Percentiles rank a stretch among this genome's conserved stretches.
phyloP scores from a whole-genome alignment of 1,140 invertebrate species.

The Apis florea region DNA sequence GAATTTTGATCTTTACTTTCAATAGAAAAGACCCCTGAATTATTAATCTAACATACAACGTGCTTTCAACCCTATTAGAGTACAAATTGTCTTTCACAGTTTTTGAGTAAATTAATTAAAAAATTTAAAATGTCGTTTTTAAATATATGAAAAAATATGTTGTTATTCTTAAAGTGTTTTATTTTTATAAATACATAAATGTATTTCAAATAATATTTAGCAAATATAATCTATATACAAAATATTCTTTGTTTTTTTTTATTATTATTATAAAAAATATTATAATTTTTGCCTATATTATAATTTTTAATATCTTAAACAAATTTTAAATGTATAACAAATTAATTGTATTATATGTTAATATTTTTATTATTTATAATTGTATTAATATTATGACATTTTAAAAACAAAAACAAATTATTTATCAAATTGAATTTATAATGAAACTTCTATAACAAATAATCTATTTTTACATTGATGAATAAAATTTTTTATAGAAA shows the following conservation, averaged over 20 bases:
- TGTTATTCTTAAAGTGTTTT: slow-evolving; percentile 51
- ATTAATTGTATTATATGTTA: too few relatives aligned
- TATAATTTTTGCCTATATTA: background rate
- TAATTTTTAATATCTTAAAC: background rate
- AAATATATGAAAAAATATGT: slow-evolving; percentile 20
- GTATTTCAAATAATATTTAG: slow-evolving; percentile 31
- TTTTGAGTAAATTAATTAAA: slow-evolving; percentile 31
- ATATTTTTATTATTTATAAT: too few relatives aligned
- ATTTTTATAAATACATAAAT: slow-evolving; percentile 52
- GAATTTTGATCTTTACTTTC: background rate
- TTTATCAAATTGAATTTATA: too few relatives aligned
- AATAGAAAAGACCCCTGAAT: slow-evolving; percentile 8
- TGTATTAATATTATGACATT: too few relatives aligned
- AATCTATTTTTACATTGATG: too few relatives aligned
- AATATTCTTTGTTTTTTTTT: background rate
- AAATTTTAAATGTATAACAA: background rate
- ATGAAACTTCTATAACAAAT: too few relatives aligned
- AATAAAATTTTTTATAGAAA: too few relatives aligned
- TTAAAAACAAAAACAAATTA: too few relatives aligned
- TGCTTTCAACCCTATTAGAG: slow-evolving; percentile 49
- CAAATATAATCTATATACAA: slow-evolving; percentile 43
- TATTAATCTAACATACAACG: slow-evolving; percentile 20
- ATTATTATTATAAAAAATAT: background rate
- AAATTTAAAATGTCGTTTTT: slow-evolving; percentile 33
- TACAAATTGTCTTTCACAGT: slow-evolving; percentile 49